Evolutionary conservation across 1,140 invertebrate genomes (phyloP), one percentile per base, ranked within the genome.

Genomic region (Ceratitis capitata): DNA sequence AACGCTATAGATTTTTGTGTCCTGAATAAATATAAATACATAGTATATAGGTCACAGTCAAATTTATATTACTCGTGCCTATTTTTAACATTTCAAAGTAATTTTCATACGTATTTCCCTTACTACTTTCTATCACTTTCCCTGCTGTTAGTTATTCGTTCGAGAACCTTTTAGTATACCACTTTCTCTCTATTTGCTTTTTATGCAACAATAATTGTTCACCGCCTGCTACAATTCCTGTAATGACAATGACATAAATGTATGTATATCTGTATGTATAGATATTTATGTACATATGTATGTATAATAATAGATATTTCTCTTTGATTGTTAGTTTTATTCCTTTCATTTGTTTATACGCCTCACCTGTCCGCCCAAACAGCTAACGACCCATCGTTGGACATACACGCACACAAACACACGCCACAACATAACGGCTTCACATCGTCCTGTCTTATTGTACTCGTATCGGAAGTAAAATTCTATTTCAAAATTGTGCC

Each of bases 381-480:
- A 69, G 45, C 69, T 78, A 78, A 45, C 35, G 69, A 78, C 35
- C 35, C 39, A 78, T 78, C n/a, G 69, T 26, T 78, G n/a, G 69
- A 10, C 69, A 78, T 10, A 42, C 39, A 78, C 26, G 35, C 14
- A n/a, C n/a, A n/a, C n/a, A n/a, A n/a, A n/a, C n/a, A n/a, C n/a
- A n/a, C n/a, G n/a, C n/a, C n/a, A n/a, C n/a, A n/a, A n/a, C n/a
- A n/a, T n/a, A n/a, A n/a, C n/a, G n/a, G n/a, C n/a, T n/a, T n/a
- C n/a, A n/a, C n/a, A n/a, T 10, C 42, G n/a, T 42, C 42, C 69
- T 42, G 35, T 7, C 39, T 78, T n/a, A n/a, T n/a, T n/a, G n/a
- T n/a, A n/a, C n/a, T n/a, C n/a, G n/a, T n/a, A n/a, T n/a, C n/a
- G n/a, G n/a, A n/a, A n/a, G n/a, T n/a, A 78, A 78, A 45, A 39